Conservation (phyloP, 2,797 vertebrate genomes). For the Erithacus rubecula region DNA sequence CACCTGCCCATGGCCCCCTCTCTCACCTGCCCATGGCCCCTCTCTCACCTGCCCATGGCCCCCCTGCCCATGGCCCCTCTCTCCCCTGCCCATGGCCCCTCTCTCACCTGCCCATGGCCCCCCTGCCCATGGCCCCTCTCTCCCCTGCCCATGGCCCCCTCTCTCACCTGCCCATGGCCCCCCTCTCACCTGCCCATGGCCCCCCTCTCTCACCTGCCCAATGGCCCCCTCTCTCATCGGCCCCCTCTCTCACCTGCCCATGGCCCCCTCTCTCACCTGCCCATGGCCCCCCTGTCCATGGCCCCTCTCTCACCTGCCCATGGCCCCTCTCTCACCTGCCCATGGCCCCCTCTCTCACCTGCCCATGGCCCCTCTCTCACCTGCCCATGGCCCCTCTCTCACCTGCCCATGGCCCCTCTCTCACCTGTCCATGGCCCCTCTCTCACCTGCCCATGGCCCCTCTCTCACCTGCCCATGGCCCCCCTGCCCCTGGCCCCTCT, state of each 20-base stretch:
- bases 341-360: constrained; percentile 90
- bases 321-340: constrained; percentile 87
- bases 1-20: constrained; percentile 94
- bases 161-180: constrained; percentile 87
- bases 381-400: constrained; percentile 88
- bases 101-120: constrained; percentile 87
- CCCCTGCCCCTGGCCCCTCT: too few relatives aligned
- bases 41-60: constrained; percentile 88
- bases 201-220: constrained; percentile 81
- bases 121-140: constrained; percentile 91
- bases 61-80: constrained; percentile 90
- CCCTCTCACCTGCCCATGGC: constrained; percentile 87
- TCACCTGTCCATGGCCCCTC: too few relatives aligned
- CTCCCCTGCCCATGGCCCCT: too few relatives aligned
- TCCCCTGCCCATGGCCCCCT: too few relatives aligned
- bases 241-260: constrained; percentile 81
- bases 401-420: constrained; percentile 94
- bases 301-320: constrained; percentile 89
- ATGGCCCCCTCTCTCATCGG: constrained; percentile 95
- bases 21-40: constrained; percentile 87
- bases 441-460: constrained; percentile 89
- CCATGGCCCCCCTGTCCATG: constrained; percentile 86
- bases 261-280: constrained; percentile 88
- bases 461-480: constrained; percentile 89
- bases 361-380: constrained; percentile 89